These are phyloP conservation scores for Anoura caudifer DNA, from an alignment of 2,113 vertebrate species.

Conservation along the genomic window DNA sequence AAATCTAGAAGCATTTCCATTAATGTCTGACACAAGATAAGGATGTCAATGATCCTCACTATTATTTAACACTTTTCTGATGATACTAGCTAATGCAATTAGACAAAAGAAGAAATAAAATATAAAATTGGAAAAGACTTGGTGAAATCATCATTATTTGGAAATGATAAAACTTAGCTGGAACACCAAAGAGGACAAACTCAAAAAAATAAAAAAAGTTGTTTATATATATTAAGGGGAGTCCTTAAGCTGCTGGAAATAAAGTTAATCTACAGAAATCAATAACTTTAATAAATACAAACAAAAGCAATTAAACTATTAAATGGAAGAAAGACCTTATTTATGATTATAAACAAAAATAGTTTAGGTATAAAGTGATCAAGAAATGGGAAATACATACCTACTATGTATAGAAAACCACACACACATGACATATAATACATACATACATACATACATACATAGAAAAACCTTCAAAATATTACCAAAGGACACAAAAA, in stretches of 20 bases:
- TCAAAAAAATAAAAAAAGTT: neutral
- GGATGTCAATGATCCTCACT: constrained; percentile 27
- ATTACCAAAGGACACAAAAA: neutral
- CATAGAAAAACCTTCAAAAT: neutral
- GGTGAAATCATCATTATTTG: neutral
- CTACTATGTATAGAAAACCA: neutral
- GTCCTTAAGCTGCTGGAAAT: neutral
- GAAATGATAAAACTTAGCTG: constrained; percentile 8
- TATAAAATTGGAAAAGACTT: neutral
- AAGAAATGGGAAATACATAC: neutral
- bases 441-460: neutral
- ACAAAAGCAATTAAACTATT: neutral
- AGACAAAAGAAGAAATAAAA: constrained; percentile 28
- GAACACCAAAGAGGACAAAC: neutral
- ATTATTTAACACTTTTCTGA: constrained; percentile 52
- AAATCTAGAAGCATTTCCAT: constrained; percentile 39
- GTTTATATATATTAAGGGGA: neutral
- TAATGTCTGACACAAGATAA: constrained; percentile 43
- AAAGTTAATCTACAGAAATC: neutral
- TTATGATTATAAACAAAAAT: neutral
- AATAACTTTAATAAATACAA: neutral
- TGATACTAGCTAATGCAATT: constrained; percentile 40
- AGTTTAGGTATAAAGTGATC: neutral
- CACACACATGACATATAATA: neutral
- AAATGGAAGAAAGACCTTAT: neutral